These are phyloP conservation scores for Orchesella cincta DNA, from an alignment of 1,140 invertebrate genomes.

Conservation along the genomic window DNA sequence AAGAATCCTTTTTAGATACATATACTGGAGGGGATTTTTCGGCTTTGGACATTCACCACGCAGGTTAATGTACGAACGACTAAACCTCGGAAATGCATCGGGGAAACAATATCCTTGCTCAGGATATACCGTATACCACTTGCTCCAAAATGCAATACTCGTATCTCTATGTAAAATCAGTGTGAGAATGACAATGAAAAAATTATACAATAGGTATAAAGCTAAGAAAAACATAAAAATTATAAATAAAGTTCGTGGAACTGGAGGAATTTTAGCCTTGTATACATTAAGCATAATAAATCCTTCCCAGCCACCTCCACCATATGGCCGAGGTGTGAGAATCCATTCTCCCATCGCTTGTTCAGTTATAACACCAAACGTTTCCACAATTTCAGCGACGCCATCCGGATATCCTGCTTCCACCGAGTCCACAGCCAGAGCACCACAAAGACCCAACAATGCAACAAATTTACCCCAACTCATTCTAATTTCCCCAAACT, in stretches of 20 bases:
- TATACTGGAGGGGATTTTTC: background rate
- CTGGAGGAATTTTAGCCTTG: constrained; percentile 40
- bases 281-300: constrained; percentile 45
- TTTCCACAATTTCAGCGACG: constrained; percentile 47
- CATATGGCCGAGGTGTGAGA: constrained; percentile 19
- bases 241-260: constrained; percentile 45
- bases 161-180: background rate
- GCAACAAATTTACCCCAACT: constrained; percentile 48
- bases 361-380: constrained; percentile 47
- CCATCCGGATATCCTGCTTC: constrained; percentile 47
- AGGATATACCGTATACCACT: background rate
- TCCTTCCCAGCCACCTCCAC: constrained; percentile 44
- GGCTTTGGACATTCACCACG: constrained; percentile 2
- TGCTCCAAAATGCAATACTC: background rate
- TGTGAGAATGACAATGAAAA: background rate
- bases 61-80: background rate
- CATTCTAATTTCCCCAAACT: constrained; percentile 38
- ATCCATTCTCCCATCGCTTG: constrained; percentile 50
- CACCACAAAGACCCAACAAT: constrained; percentile 43
- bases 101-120: background rate
- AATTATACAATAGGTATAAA: constrained; percentile 3
- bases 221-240: constrained; percentile 17
- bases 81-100: background rate
- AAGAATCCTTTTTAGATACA: background rate
- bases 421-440: constrained; percentile 47